Evolutionary conservation across 2,797 vertebrate species (phyloP).

Genomic region (Helicolenus hilgendorfi): DNA sequence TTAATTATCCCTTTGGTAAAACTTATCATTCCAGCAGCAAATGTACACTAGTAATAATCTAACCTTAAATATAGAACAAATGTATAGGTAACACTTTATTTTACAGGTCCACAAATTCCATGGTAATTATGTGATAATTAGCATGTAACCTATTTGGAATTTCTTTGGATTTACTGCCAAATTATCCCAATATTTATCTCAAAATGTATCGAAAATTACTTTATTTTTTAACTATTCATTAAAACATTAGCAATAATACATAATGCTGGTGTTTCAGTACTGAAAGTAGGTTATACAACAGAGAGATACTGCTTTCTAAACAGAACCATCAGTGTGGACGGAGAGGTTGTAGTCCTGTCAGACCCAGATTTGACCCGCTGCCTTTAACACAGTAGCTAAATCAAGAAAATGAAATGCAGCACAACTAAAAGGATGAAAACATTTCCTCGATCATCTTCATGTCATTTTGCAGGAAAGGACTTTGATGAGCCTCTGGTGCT

Average conservation of each 20-base stretch:
- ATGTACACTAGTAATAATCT: not conserved
- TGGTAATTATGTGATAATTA: no score
- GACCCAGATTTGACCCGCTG: not conserved
- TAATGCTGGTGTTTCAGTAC: not conserved
- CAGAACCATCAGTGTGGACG: no score
- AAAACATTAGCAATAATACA: not conserved
- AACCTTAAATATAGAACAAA: not conserved
- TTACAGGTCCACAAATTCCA: no score
- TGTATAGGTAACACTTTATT: no score
- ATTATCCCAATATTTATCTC: no score
- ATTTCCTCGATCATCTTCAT: rapidly evolving
- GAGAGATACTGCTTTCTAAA: no score
- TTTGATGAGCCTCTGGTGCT: constrained; percentile 65
- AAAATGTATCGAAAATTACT: no score
- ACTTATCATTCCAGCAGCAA: not conserved
- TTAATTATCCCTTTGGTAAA: not conserved
- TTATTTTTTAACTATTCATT: not conserved
- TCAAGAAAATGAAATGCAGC: not conserved
- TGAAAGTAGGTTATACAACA: no score
- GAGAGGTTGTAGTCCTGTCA: no score
- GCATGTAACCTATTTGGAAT: no score
- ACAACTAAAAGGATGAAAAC: not conserved
- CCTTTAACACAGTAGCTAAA: not conserved
- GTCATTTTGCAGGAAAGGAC: constrained; percentile 64
- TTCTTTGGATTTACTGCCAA: no score